These are phyloP conservation scores for Chelidonichthys spinosus DNA, from an alignment of 2,797 vertebrate species.

Conservation along the genomic window DNA sequence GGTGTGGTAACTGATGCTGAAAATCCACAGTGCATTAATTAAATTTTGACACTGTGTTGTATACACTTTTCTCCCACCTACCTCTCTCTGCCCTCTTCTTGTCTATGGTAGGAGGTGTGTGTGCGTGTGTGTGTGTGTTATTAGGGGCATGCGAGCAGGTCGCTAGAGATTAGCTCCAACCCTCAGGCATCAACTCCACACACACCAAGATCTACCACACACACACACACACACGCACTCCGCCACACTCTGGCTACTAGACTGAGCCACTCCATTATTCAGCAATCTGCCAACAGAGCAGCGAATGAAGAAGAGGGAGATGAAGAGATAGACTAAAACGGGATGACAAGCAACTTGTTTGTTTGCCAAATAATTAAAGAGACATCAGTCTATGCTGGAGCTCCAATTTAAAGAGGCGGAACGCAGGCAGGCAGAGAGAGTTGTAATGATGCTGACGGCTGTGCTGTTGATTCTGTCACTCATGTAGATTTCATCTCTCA, in stretches of 20 bases:
- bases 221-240: slow-evolving; percentile 34
- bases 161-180: slow-evolving; percentile 45
- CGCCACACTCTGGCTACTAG: slow-evolving; percentile 26
- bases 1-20: neutral
- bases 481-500: slow-evolving; percentile 47
- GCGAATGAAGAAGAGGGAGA: slow-evolving; percentile 57
- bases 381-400: slow-evolving; percentile 52
- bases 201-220: slow-evolving; percentile 21
- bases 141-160: slow-evolving; percentile 25
- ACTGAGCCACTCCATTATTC: slow-evolving; percentile 69
- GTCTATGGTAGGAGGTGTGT: neutral
- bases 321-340: slow-evolving; percentile 54
- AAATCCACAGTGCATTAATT: slow-evolving; percentile 11
- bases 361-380: slow-evolving; percentile 75
- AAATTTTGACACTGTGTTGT: slow-evolving; percentile 28
- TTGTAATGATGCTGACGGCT: slow-evolving; percentile 48
- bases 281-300: slow-evolving; percentile 57
- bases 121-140: slow-evolving; percentile 29
- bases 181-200: slow-evolving; percentile 38
- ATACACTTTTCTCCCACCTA: slow-evolving; percentile 3
- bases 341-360: slow-evolving; percentile 74
- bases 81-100: neutral
- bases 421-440: slow-evolving; percentile 45
- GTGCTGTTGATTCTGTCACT: slow-evolving; percentile 57
- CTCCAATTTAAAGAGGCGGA: slow-evolving; percentile 57